Conservation (phyloP, 2,888 invertebrate genomes). For the Acleris cristana region DNA sequence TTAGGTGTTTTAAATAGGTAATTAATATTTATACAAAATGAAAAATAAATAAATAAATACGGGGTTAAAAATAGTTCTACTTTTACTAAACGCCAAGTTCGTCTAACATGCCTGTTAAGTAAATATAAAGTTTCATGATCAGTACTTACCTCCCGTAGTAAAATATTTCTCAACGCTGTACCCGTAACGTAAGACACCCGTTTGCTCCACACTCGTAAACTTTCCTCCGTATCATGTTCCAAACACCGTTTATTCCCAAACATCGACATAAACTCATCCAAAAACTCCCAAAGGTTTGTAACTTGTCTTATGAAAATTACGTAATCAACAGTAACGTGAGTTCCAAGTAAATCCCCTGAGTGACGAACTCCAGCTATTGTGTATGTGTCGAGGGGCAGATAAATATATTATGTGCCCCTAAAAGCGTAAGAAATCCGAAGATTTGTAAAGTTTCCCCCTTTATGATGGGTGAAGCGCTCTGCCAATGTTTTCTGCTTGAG, state of each 20-base stretch:
- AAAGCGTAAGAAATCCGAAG: slow-evolving; percentile 81
- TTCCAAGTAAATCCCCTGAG: slow-evolving; percentile 66
- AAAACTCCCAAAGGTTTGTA: slow-evolving; percentile 47
- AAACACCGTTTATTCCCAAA: slow-evolving; percentile 41
- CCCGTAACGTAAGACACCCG: neutral
- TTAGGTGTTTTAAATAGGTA: too few species aligned
- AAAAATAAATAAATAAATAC: neutral
- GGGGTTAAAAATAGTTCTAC: neutral
- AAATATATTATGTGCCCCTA: slow-evolving; percentile 80
- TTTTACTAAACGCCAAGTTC: neutral
- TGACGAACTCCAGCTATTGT: slow-evolving; percentile 71
- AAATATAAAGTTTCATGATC: slow-evolving; percentile 11
- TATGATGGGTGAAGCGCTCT: slow-evolving; percentile 75
- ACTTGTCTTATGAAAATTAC: slow-evolving; percentile 49
- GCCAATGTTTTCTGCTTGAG: slow-evolving; percentile 75
- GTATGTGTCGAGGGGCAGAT: slow-evolving; percentile 80
- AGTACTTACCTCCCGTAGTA: neutral
- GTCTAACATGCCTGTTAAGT: slow-evolving; percentile 8
- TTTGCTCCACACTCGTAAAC: slow-evolving; percentile 15
- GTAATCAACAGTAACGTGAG: slow-evolving; percentile 65
- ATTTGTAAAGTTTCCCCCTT: slow-evolving; percentile 82
- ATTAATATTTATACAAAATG: neutral
- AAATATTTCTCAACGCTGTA: neutral
- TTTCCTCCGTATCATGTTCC: slow-evolving; percentile 13
- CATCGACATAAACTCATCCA: slow-evolving; percentile 41